These are phyloP conservation scores for Caiman crocodilus DNA, from an alignment of 2,797 vertebrate species.

Conservation along the genomic window DNA sequence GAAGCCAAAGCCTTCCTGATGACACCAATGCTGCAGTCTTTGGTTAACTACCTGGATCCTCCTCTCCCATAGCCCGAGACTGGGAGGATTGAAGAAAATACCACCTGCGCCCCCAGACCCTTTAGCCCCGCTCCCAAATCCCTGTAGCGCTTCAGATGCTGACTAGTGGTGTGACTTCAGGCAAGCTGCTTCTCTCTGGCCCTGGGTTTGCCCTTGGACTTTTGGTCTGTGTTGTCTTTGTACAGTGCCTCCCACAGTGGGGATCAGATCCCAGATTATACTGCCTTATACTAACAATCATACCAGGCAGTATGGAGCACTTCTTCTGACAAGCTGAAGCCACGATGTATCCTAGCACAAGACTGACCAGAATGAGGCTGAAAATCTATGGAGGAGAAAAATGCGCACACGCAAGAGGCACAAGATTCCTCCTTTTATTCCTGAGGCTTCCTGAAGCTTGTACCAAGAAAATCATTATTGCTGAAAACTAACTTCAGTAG, in stretches of 20 bases:
- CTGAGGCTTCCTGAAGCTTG: not conserved
- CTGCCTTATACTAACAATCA: not conserved
- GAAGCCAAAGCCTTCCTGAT: too few species aligned
- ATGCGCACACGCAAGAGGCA: too few species aligned
- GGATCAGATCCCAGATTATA: not conserved
- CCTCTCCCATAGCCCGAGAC: too few species aligned
- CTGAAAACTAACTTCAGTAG: conserved; percentile 46
- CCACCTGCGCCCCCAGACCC: too few species aligned
- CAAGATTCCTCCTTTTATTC: not conserved
- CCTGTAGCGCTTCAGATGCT: too few species aligned
- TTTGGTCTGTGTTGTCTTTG: not conserved
- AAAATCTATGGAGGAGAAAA: too few species aligned
- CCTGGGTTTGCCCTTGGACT: not conserved
- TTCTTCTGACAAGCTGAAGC: not conserved
- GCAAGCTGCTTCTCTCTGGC: not conserved
- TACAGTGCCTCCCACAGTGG: not conserved
- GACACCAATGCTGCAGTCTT: too few species aligned
- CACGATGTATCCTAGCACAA: not conserved
- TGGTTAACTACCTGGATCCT: too few species aligned
- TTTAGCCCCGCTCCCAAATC: too few species aligned
- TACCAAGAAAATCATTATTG: conserved; percentile 43
- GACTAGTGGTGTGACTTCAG: too few species aligned
- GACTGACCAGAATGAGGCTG: not conserved
- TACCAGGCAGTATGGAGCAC: not conserved
- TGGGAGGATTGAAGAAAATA: too few species aligned